Evolutionary conservation across 1,140 invertebrate species (phyloP), one percentile per base, ranked within the genome.

Genomic region (Nixonia krombeini): DNA sequence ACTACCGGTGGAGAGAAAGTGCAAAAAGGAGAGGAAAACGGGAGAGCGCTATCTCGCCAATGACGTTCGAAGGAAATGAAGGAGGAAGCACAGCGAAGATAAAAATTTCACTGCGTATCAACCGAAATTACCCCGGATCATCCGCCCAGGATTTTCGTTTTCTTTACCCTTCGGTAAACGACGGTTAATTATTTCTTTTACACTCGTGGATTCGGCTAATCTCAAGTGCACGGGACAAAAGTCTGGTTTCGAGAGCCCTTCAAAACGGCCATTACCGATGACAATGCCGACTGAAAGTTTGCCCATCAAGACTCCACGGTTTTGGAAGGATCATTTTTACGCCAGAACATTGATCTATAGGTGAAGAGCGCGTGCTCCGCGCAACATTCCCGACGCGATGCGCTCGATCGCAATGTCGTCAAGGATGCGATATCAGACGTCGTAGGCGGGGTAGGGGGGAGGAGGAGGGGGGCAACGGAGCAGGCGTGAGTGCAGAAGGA

Each of bases 401-500:
- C n/a, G n/a, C n/a, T n/a, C n/a, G 9, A 26, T 26, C 9, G 4
- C 25, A 26, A 26, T n/a, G n/a, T n/a, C n/a, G n/a, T n/a, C n/a
- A n/a, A n/a, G n/a, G 65, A 70, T 45, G 62, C 59, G 62, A 78
- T 75, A 72, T 71, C n/a, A n/a, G n/a, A n/a, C n/a, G n/a, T n/a
- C n/a, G n/a, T n/a, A n/a, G n/a, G n/a, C n/a, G n/a, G n/a, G n/a
- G n/a, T n/a, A n/a, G 65, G 59, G 67, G 67, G 73, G 73, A 72
- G 61, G 70, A 61, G 57, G 59, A 51, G 41, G 26, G 28, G 50
- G 71, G 68, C 64, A 73, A 75, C 72, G 75, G 71, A 76, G 78
- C n/a, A 83, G 79, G 82, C 78, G 80, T 74, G 76, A 81, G 83
- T 72, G 74, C 79, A 80, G 81, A 84, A 84, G 80, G 76, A 84